Base-by-base conservation (phyloP, 2,888 invertebrate genomes). In the Lamellibrachia satsuma region DNA sequence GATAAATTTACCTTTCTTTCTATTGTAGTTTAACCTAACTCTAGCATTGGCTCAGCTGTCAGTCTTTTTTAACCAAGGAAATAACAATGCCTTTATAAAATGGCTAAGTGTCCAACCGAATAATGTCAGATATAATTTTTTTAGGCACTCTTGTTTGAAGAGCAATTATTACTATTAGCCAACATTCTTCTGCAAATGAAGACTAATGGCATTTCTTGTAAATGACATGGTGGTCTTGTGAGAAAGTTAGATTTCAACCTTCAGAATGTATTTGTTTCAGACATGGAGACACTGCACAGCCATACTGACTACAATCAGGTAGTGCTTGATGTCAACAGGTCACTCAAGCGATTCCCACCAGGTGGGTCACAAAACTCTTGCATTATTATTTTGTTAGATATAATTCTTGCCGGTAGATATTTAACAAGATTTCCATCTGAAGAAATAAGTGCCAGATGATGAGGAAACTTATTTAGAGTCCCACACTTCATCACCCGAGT, bases 281-380 rank as follows among this genome's bases (percentile, higher is more conserved):
- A 94, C 60, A 93, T 94, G n/a, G 95, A 95, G 90, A 94, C 60
- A 9, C 94, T 96, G 92, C 94, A 95, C 92, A 94, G 93, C 55
- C 96, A 96, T 93, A 94, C 95, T 93, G 96, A 96, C 93, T 96
- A 96, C 93, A 94, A 95, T 51, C 96, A 96, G 94, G 97, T 97
- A 94, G 98, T 98, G 93, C 97, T 99, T 95, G 99, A 99, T 97
- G 99, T 99, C 7, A 98, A 98, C 96, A 97, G 98, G 93, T 98
- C 98, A 6, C 96, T 98, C 92, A 98, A 98, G 96, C 97, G 99
- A 94, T 98, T 99, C 97, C 98, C 99, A 0, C 98, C 98, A 92
- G 97, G 96, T 96, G 94, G 91, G 93, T 52, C 57, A n/a, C 75
- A 55, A 0, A 75, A n/a, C n/a, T 75, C 15, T 75, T 39, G 39